Conservation (phyloP, 2,888 invertebrate genomes). For the Drosophila mimica region DNA sequence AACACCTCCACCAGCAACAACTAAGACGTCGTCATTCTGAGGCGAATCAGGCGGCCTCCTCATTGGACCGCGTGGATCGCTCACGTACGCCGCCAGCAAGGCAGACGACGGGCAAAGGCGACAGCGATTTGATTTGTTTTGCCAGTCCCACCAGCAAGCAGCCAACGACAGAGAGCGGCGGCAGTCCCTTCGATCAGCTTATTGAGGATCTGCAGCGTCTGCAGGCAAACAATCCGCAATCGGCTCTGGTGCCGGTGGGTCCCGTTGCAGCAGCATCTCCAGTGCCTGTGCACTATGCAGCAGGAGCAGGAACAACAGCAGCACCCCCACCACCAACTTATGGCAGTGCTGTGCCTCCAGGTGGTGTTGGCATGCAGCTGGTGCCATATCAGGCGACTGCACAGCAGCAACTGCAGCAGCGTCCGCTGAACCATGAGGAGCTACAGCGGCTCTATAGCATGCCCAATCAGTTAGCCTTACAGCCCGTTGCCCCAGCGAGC, state of each 20-base stretch:
- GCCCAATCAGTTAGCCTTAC: slow-evolving; percentile 73
- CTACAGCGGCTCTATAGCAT: slow-evolving; percentile 83
- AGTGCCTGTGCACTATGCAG: slow-evolving; percentile 31
- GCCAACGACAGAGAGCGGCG: slow-evolving; percentile 76
- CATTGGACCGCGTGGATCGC: slow-evolving; percentile 53
- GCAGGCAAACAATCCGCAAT: slow-evolving; percentile 68
- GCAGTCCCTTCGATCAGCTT: slow-evolving; percentile 86
- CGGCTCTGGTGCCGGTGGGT: slow-evolving; percentile 75
- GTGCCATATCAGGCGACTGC: slow-evolving; percentile 77
- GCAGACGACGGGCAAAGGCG: slow-evolving; percentile 48
- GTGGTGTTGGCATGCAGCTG: slow-evolving; percentile 75
- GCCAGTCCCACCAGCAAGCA: slow-evolving; percentile 87
- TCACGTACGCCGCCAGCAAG: slow-evolving; percentile 74
- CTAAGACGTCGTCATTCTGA: slow-evolving; percentile 78
- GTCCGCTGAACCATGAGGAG: slow-evolving; percentile 83
- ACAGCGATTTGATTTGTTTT: slow-evolving; percentile 90
- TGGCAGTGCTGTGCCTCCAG: slow-evolving; percentile 43
- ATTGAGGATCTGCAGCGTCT: slow-evolving; percentile 87
- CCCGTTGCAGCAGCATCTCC: slow-evolving; percentile 69
- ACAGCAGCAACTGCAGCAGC: slow-evolving; percentile 74
- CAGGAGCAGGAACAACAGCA: slow-evolving; percentile 4
- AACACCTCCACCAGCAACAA: slow-evolving; percentile 40
- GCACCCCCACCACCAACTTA: slow-evolving; percentile 30
- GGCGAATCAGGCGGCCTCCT: slow-evolving; percentile 35
- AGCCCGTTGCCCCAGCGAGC: slow-evolving; percentile 49